Conservation (phyloP, 2,113 vertebrate genomes). For the Pelobates fuscus region DNA sequence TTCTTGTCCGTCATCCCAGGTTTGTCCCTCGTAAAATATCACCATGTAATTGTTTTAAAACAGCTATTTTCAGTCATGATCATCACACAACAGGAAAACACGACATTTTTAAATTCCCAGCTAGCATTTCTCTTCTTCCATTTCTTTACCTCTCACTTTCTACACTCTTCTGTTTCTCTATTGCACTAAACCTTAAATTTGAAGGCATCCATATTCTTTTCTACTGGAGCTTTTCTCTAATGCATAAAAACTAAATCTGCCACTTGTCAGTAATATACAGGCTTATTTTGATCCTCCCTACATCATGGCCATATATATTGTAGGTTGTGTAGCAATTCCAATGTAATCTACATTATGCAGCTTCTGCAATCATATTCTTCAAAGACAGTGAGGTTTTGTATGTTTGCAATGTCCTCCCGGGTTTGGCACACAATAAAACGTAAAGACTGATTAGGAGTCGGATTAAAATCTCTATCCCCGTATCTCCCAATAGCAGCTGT, state of each 20-base stretch:
- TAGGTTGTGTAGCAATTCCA: constrained; percentile 9
- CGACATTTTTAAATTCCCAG: no score
- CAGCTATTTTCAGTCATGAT: no score
- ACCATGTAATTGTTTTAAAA: no score
- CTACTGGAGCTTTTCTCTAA: not conserved
- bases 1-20: no score
- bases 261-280: not conserved
- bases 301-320: not conserved
- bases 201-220: no score
- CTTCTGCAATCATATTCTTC: constrained; percentile 31
- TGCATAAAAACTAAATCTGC: not conserved
- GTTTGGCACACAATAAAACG: constrained; percentile 44
- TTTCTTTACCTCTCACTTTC: no score
- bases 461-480: constrained; percentile 46
- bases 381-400: constrained; percentile 35
- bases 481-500: constrained; percentile 43
- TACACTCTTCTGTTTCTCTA: not conserved
- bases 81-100: no score
- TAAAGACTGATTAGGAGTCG: constrained; percentile 38
- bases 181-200: no score
- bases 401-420: constrained; percentile 20
- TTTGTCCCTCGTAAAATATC: no score
- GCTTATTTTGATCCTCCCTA: constrained; percentile 7
- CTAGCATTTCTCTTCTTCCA: no score
- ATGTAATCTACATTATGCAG: constrained; percentile 43